Percentiles rank a stretch among this genome's conserved stretches.
Evolutionary conservation across 2,888 invertebrate genomes (phyloP).

Genomic region (Lobophora halterata): DNA sequence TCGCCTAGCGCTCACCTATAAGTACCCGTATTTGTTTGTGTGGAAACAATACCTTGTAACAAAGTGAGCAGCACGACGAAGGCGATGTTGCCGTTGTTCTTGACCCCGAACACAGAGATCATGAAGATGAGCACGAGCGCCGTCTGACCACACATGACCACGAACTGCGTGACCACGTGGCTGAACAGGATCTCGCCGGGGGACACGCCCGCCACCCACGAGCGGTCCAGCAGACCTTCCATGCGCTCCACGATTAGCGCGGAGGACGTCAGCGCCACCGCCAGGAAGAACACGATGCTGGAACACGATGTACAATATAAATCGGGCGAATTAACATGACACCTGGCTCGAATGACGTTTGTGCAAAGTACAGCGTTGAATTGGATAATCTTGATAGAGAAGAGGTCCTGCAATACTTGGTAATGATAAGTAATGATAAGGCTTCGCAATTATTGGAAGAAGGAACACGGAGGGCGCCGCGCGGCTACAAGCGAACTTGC

Average conservation of each 20-base stretch:
- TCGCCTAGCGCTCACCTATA: too few species aligned
- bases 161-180: slow-evolving; percentile 96
- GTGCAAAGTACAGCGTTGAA: too few species aligned
- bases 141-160: slow-evolving; percentile 97
- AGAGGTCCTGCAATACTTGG: too few species aligned
- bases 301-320: slow-evolving; percentile 24
- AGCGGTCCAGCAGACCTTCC: slow-evolving; percentile 94
- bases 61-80: slow-evolving; percentile 93
- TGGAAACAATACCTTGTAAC: slow-evolving; percentile 83
- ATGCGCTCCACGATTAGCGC: slow-evolving; percentile 94
- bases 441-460: too few species aligned
- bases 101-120: slow-evolving; percentile 93
- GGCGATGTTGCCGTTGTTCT: slow-evolving; percentile 92
- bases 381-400: too few species aligned
- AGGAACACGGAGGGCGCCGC: too few species aligned
- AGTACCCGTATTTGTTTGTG: too few species aligned
- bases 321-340: too few species aligned
- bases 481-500: too few species aligned
- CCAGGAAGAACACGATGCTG: slow-evolving; percentile 97
- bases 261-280: slow-evolving; percentile 95
- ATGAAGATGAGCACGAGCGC: slow-evolving; percentile 94
- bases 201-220: slow-evolving; percentile 96
- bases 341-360: too few species aligned
- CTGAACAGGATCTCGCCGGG: slow-evolving; percentile 96
- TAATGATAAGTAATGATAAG: too few species aligned